These are phyloP conservation scores for Talpa occidentalis DNA, from an alignment of 2,113 vertebrate genomes.

Conservation along the genomic window DNA sequence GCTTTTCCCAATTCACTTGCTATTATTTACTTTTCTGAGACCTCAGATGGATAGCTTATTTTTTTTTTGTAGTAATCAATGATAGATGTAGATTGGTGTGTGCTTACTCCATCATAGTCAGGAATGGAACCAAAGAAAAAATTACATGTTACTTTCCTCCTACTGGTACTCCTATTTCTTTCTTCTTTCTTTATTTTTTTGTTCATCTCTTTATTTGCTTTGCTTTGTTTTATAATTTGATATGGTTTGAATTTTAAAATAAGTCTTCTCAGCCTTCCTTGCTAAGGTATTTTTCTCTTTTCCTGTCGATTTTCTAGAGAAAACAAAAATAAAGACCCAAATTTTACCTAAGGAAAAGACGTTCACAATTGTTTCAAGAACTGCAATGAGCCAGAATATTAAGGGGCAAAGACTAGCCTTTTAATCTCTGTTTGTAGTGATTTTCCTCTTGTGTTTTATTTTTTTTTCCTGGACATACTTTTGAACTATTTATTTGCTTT, in stretches of 20 bases:
- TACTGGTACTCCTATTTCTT: background rate
- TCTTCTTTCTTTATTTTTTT: background rate
- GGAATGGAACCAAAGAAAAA: background rate
- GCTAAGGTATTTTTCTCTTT: background rate
- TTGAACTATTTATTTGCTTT: background rate
- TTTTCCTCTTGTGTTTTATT: background rate
- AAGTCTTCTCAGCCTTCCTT: background rate
- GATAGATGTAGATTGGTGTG: background rate
- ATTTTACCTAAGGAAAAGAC: background rate
- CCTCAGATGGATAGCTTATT: background rate
- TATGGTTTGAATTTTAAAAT: conserved; percentile 29
- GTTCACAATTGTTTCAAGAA: background rate
- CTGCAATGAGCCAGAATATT: background rate
- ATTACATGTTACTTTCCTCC: background rate
- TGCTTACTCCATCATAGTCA: background rate
- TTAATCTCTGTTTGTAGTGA: background rate
- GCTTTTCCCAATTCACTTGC: background rate
- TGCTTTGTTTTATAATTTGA: background rate
- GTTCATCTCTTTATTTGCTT: background rate
- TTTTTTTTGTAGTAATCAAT: background rate
- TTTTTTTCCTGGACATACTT: background rate
- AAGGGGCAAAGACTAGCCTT: background rate
- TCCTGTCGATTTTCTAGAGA: background rate
- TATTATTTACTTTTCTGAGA: background rate
- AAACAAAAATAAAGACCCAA: background rate